These are phyloP conservation scores for Blera fallax DNA, from an alignment of 2,888 invertebrate genomes.

Conservation along the genomic window DNA sequence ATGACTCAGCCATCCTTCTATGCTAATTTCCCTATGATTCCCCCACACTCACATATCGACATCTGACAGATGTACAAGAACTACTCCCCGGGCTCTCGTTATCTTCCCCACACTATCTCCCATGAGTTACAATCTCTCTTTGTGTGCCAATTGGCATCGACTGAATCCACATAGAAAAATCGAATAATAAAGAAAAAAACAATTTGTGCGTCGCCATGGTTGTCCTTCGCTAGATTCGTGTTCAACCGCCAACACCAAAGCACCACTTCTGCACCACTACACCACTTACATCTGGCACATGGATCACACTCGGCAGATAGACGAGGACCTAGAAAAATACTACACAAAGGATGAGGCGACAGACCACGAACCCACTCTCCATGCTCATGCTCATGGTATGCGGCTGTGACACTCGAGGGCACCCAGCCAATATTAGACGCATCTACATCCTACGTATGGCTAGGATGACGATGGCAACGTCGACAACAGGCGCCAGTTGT, in stretches of 20 bases:
- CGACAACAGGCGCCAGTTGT: slow-evolving; percentile 72
- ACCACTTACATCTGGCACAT: slow-evolving; percentile 69
- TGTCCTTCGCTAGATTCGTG: slow-evolving; percentile 66
- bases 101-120: slow-evolving; percentile 47
- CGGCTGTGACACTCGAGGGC: slow-evolving; percentile 72
- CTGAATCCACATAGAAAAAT: slow-evolving; percentile 28
- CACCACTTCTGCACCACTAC: slow-evolving; percentile 47
- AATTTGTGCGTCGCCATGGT: slow-evolving; percentile 63
- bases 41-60: background rate
- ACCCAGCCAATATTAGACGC: slow-evolving; percentile 71
- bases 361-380: slow-evolving; percentile 50
- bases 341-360: slow-evolving; percentile 56
- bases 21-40: slow-evolving; percentile 3
- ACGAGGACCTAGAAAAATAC: slow-evolving; percentile 30
- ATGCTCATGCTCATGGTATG: slow-evolving; percentile 64
- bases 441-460: slow-evolving; percentile 55
- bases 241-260: slow-evolving; percentile 70
- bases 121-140: slow-evolving; percentile 53
- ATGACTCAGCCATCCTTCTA: slow-evolving; percentile 36
- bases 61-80: slow-evolving; percentile 49
- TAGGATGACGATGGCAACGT: slow-evolving; percentile 58
- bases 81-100: slow-evolving; percentile 33
- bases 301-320: slow-evolving; percentile 45
- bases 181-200: slow-evolving; percentile 17
- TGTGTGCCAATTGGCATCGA: slow-evolving; percentile 69